Conservation (phyloP, 2,113 vertebrate genomes). For the Cinclus cinclus region DNA sequence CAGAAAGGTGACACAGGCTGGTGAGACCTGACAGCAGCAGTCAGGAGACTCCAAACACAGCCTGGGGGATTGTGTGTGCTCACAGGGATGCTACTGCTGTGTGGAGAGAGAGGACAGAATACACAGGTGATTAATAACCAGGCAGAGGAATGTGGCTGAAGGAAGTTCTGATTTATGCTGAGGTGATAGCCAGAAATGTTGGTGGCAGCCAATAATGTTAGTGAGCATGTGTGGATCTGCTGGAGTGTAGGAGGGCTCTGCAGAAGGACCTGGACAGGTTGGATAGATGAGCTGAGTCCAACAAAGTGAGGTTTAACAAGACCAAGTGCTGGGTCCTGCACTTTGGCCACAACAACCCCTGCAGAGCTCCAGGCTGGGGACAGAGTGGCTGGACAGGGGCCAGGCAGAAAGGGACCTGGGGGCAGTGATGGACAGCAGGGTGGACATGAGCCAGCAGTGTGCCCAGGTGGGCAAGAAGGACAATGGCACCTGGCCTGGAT, state of each 20-base stretch:
- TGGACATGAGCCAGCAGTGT: background rate
- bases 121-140: too few species aligned
- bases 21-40: background rate
- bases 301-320: background rate
- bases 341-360: background rate
- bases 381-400: accelerated
- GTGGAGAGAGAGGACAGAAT: background rate
- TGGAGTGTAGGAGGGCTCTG: background rate
- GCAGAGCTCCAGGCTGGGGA: background rate
- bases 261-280: background rate
- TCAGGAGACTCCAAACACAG: background rate
- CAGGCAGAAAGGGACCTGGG: background rate
- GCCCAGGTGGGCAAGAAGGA: background rate
- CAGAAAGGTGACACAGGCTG: background rate
- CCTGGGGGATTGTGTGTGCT: background rate
- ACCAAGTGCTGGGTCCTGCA: accelerated
- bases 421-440: background rate
- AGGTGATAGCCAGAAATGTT: accelerated
- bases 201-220: accelerated
- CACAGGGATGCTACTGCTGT: background rate
- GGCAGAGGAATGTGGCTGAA: background rate
- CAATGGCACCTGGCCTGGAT: background rate
- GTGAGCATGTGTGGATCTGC: background rate
- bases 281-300: background rate
- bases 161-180: background rate